Base-by-base conservation (phyloP, 2,113 vertebrate species). In the Lepisosteus osseus region DNA sequence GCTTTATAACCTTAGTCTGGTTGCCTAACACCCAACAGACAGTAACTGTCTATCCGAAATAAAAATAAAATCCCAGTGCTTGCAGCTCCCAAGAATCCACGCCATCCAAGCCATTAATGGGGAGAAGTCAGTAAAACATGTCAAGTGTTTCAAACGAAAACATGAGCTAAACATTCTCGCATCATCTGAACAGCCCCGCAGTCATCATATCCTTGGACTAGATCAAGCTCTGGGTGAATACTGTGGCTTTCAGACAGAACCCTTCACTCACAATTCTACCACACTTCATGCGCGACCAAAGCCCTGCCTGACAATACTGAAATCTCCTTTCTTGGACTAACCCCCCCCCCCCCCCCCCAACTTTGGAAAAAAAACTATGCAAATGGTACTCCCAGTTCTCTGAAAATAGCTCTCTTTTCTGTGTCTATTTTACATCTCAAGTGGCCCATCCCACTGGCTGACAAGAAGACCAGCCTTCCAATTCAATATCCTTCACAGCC, bases 241-340 rank as follows among this genome's bases (percentile, higher is more conserved):
- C 77, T 65, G 77, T 73, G 74, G 82, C 77, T 89, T 87, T 87
- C 83, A 92, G 90, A 91, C 86, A 83, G 80, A 72, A 75, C 76
- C 83, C 85, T 87, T 87, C 80, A 85, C 82, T 81, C 87, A 88
- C 88, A 83, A 90, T 89, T 79, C 84, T 80, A 87, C 82, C 85
- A 80, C 87, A 88, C 87, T 84, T 86, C 78, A 79, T 77, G 72
- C 75, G 14, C 0, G 79, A 90, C 92, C 90, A 94, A 93, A 92
- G 92, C 80, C 77, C 67, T 74, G 74, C 72, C 72, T 88, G 87
- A 90, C 90, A 90, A 91, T 79, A 87, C 83, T 0, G 8, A 90
- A 91, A 89, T 85, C 86, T 84, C 61, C 86, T 90, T 89, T 89
- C 87, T 88, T 84, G 79, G 86, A 86, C 86, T 89, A 91, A 87